Conservation (phyloP, 2,888 invertebrate species). For the Mimachlamys varia region DNA sequence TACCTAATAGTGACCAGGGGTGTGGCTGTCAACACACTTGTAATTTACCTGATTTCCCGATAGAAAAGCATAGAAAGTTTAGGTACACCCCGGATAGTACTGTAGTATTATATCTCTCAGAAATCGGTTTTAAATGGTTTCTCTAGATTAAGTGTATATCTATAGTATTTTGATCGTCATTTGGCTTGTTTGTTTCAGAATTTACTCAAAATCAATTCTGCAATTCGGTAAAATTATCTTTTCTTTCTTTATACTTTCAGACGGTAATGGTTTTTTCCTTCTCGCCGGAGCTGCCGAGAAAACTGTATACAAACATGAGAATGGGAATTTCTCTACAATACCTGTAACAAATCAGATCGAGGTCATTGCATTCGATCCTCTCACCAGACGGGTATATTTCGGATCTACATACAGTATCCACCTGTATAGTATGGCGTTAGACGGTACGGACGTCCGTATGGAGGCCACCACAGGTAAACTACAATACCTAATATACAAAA, state of each 20-base stretch:
- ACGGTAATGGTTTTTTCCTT: neutral
- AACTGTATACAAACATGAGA: neutral
- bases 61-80: too few relatives aligned
- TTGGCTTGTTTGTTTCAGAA: too few relatives aligned
- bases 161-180: too few relatives aligned
- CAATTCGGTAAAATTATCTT: too few relatives aligned
- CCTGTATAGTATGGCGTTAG: neutral
- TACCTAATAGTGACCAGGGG: too few relatives aligned
- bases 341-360: neutral
- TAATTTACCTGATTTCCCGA: too few relatives aligned
- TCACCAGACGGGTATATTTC: neutral
- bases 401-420: neutral
- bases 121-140: too few relatives aligned
- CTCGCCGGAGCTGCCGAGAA: neutral
- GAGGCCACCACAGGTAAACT: neutral
- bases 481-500: neutral
- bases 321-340: neutral
- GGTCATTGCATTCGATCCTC: neutral
- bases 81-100: neutral
- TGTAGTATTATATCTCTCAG: too few relatives aligned
- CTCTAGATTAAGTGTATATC: too few relatives aligned
- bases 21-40: too few relatives aligned
- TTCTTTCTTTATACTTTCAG: neutral
- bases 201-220: too few relatives aligned
- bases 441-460: neutral